These are phyloP conservation scores for Synanthedon tipuliformis DNA, from an alignment of 2,888 invertebrate genomes.

Conservation along the genomic window DNA sequence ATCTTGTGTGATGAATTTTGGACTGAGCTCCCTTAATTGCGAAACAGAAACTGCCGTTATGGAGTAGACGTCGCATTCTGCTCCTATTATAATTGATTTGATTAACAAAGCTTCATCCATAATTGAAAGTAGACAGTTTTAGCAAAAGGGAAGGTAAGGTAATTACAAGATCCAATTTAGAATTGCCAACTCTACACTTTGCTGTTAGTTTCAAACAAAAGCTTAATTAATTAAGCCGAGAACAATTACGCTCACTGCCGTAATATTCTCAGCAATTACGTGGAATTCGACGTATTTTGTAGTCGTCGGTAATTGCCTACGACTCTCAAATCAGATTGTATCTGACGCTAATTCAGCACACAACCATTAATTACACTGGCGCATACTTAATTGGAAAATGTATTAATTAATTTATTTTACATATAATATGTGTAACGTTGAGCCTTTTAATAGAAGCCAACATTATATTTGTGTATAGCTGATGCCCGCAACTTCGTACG, in stretches of 20 bases:
- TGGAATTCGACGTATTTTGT: conserved; percentile 66
- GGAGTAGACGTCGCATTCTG: conserved; percentile 46
- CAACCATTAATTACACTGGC: conserved; percentile 47
- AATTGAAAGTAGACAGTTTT: conserved; percentile 68
- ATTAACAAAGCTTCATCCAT: conserved; percentile 64
- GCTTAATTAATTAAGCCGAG: conserved; percentile 71
- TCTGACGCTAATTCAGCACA: conserved; percentile 58
- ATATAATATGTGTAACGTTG: background rate
- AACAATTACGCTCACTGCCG: conserved; percentile 69
- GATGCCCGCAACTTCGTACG: too few relatives aligned
- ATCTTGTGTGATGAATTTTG: too few relatives aligned
- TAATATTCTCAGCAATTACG: conserved; percentile 69
- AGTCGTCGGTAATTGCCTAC: conserved; percentile 58
- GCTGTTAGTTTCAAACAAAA: conserved; percentile 71
- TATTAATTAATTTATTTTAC: conserved; percentile 45
- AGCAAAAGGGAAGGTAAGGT: conserved; percentile 64
- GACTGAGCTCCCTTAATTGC: conserved; percentile 16
- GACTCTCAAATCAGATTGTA: conserved; percentile 60
- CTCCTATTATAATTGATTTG: conserved; percentile 64
- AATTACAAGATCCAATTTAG: conserved; percentile 72
- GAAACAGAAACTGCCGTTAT: conserved; percentile 30
- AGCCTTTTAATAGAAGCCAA: too few relatives aligned
- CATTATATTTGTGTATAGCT: too few relatives aligned
- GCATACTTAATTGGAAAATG: conserved; percentile 55
- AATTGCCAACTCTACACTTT: conserved; percentile 71